Evolutionary conservation across 2,797 vertebrate species (phyloP), one percentile per base, ranked within the genome.

Genomic region (Adrianichthys oophorus): DNA sequence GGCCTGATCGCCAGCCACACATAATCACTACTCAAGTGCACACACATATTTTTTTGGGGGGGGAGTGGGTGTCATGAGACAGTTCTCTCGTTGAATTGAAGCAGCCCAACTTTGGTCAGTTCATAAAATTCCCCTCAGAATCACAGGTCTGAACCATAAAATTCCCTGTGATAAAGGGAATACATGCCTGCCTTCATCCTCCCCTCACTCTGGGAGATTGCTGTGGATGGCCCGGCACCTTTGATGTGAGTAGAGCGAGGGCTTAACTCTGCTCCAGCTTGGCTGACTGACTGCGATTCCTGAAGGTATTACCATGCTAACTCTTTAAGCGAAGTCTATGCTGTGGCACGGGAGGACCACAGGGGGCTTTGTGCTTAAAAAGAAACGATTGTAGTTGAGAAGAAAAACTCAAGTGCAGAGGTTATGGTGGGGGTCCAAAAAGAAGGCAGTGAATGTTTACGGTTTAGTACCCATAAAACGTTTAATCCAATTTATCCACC

Each of bases 51-150:
- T 26, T 26, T 26, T 26, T 26, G 1, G 4, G 24, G 24, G 24
- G 24, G 24, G 23, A 72, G 79, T 82, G 66, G 73, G 79, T 81
- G 59, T 69, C 75, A 80, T 78, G 79, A 78, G 79, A 74, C 74
- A 74, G 76, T 84, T 77, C 65, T 50, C 47, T 72, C 69, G 82
- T 76, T 79, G 79, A 88, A 85, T 75, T 80, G 69, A 72, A 69
- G 73, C 82, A 69, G 72, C 73, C 78, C 72, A 79, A 84, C 83
- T 83, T 79, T 70, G 79, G 82, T 72, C 67, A 72, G 75, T 61
- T 72, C 69, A 74, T 84, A 85, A 80, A 87, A 87, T 79, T 85
- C 74, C 74, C 61, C 70, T 82, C 70, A 84, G 80, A 89, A 83
- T 86, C 85, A 85, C 72, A 71, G 62, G 69, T 78, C 77, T 84